Evolutionary conservation across 2,113 vertebrate genomes (phyloP), one percentile per base, ranked within the genome.

Genomic region (Sander lucioperca): DNA sequence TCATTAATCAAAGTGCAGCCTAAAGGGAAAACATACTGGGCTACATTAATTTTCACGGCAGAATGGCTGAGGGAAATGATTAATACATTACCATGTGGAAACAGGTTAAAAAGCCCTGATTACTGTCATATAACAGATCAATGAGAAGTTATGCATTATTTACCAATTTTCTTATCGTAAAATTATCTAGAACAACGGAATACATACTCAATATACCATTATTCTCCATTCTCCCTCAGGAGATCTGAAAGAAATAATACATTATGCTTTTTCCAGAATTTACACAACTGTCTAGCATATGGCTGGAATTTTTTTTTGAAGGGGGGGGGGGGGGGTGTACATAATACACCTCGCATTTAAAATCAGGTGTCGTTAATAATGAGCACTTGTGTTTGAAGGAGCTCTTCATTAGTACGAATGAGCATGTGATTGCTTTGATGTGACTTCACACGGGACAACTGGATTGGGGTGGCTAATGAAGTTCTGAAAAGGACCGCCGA

Each of bases 361-460:
- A 93, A 93, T 91, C 85, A 90, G 91, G 91, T 94, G 92, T 93
- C 70, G 87, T 91, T 92, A 91, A 93, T 95, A 95, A 94, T 89
- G 89, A 93, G 92, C 74, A 45, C 85, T 90, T 86, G 91, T 92
- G 92, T 95, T 86, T 88, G 87, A 94, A 92, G 91, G 80, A 91
- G 91, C 85, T 11, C 68, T 95, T 79, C 72, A 84, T 95, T 96
- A 93, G 72, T 63, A 74, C 81, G 89, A 90, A 93, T 48, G 74
- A 82, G 74, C 86, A 21, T 83, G 88, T 87, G 86, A 91, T 92
- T 93, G 94, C 93, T 96, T 94, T 95, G 94, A 96, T 95, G 94
- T 93, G 86, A 95, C 94, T 96, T 96, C 92, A 95, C 93, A 95
- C 89, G 77, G 84, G 90, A 89, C 79, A 86, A 86, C 72, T 67